Evolutionary conservation across 2,888 invertebrate genomes (phyloP).

Genomic region (Acrobasis consociella): DNA sequence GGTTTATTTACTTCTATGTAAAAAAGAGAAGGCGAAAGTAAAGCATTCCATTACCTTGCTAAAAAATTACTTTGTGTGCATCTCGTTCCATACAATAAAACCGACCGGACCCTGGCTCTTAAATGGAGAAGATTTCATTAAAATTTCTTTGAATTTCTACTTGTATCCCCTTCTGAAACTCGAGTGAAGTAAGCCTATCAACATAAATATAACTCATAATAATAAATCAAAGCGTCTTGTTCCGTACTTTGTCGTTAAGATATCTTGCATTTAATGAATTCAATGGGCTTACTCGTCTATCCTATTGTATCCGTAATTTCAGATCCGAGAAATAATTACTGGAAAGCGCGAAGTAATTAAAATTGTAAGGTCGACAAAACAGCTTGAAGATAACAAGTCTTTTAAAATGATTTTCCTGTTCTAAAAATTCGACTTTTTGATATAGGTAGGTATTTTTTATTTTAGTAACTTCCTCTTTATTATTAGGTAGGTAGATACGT

Average conservation of each 20-base stretch:
- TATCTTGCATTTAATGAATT: slow-evolving; percentile 3
- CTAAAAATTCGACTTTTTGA: not conserved
- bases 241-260: slow-evolving; percentile 1
- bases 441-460: too few species aligned
- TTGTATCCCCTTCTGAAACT: not conserved
- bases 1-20: too few species aligned
- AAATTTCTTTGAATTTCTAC: not conserved
- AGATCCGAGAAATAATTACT: not conserved
- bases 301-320: slow-evolving; percentile 1
- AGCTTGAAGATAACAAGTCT: not conserved
- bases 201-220: not conserved
- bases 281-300: slow-evolving; percentile 2
- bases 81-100: too few species aligned
- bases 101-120: not conserved
- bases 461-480: too few species aligned
- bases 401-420: not conserved
- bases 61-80: too few species aligned
- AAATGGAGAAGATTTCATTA: not conserved
- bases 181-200: not conserved
- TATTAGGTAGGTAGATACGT: too few species aligned
- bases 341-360: not conserved
- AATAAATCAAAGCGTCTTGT: not conserved
- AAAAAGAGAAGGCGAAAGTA: too few species aligned
- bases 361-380: not conserved
- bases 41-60: too few species aligned